A percentile compares a stretch with the other conserved stretches of the same genome.
These are phyloP conservation scores for Nixonia krombeini DNA, from an alignment of 1,140 invertebrate genomes.

Conservation along the genomic window DNA sequence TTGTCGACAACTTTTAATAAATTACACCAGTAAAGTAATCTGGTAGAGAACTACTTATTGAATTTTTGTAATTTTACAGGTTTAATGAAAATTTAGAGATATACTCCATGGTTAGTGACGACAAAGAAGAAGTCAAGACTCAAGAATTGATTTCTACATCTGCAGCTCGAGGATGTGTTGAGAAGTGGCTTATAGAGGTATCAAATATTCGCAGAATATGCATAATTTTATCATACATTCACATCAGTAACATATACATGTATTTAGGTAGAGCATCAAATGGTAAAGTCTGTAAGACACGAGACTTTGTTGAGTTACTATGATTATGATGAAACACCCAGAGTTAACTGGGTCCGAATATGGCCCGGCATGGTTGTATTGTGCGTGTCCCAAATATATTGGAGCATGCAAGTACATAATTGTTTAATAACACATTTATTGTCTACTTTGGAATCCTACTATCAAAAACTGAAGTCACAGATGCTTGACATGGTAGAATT, in stretches of 20 bases:
- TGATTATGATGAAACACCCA: constrained; percentile 77
- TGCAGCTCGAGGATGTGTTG: constrained; percentile 89
- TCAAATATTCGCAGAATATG: too few species aligned
- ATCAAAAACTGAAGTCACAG: constrained; percentile 72
- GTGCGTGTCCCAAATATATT: constrained; percentile 90
- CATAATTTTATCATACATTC: too few species aligned
- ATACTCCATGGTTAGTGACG: constrained; percentile 87
- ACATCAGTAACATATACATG: constrained; percentile 2
- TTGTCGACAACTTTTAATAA: background rate
- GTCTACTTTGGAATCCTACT: constrained; percentile 73
- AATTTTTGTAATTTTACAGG: constrained; percentile 48
- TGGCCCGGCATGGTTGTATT: constrained; percentile 94
- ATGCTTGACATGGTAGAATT: constrained; percentile 77
- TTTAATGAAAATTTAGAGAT: constrained; percentile 87
- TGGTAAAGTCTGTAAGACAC: constrained; percentile 81
- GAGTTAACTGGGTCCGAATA: constrained; percentile 82
- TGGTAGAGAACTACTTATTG: too few species aligned
- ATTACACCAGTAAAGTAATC: background rate
- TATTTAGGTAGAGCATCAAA: constrained; percentile 83
- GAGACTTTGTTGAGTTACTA: constrained; percentile 81
- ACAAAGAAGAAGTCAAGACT: constrained; percentile 85
- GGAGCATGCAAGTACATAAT: constrained; percentile 86
- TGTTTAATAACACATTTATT: constrained; percentile 75
- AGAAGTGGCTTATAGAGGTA: constrained; percentile 90
- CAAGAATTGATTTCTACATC: constrained; percentile 81